Conservation (phyloP, 64 coral and sea anemone species). For the Montipora cactus region DNA sequence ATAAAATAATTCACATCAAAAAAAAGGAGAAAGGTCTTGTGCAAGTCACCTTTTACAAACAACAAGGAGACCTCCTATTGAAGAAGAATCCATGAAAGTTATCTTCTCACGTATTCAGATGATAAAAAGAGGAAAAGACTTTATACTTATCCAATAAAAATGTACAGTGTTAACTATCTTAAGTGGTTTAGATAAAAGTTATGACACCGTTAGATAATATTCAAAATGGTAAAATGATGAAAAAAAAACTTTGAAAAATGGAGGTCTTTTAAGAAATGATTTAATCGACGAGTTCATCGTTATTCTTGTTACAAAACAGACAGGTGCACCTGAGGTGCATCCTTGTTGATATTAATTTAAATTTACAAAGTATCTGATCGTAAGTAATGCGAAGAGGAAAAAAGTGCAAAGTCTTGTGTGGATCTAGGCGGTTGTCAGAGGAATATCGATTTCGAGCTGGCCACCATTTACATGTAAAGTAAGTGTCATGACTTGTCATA, state of each 20-base stretch:
- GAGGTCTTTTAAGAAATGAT: neutral
- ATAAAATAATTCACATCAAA: neutral
- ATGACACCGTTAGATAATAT: slow-evolving; percentile 30
- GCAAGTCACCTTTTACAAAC: neutral
- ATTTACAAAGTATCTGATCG: no score
- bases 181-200: slow-evolving; percentile 21
- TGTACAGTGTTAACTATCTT: neutral
- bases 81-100: neutral
- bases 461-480: no score
- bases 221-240: neutral
- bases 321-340: no score
- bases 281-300: neutral
- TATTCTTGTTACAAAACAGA: neutral
- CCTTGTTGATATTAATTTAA: no score
- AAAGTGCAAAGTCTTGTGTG: no score
- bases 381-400: no score
- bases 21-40: neutral
- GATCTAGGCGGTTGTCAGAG: no score
- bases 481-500: no score
- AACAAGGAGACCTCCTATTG: neutral
- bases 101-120: neutral
- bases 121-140: neutral
- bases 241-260: neutral
- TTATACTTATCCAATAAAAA: neutral
- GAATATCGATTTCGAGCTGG: no score